Conservation (phyloP, 2,797 vertebrate species). For the Phaenicophaeus curvirostris region DNA sequence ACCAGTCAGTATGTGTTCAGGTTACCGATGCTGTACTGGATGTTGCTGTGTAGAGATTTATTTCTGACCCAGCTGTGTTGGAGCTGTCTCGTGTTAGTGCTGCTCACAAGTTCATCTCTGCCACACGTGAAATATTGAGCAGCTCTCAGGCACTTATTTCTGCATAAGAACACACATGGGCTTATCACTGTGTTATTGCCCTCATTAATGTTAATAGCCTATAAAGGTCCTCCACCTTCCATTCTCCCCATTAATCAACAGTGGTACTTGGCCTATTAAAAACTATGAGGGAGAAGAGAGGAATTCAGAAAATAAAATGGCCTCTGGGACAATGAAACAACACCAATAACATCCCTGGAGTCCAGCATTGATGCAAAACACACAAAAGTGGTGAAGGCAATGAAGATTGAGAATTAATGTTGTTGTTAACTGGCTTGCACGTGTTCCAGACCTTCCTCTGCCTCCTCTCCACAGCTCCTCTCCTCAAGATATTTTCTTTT, state of each 20-base stretch:
- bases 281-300: neutral
- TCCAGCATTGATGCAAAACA: neutral
- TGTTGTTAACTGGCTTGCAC: neutral
- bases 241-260: neutral
- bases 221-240: neutral
- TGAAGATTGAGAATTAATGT: neutral
- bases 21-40: neutral
- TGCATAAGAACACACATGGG: neutral
- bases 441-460: neutral
- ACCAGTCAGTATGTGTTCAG: neutral
- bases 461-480: neutral
- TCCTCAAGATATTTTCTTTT: neutral
- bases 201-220: neutral
- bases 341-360: neutral
- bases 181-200: neutral
- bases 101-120: neutral
- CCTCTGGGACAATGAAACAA: neutral
- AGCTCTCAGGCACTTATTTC: neutral
- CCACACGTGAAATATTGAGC: neutral
- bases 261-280: neutral
- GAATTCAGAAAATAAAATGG: neutral
- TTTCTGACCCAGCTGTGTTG: neutral
- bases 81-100: neutral
- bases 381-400: neutral
- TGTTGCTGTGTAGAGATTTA: neutral